Evolutionary conservation across 2,888 invertebrate genomes (phyloP), one percentile per base, ranked within the genome.

Genomic region (Timema podura): DNA sequence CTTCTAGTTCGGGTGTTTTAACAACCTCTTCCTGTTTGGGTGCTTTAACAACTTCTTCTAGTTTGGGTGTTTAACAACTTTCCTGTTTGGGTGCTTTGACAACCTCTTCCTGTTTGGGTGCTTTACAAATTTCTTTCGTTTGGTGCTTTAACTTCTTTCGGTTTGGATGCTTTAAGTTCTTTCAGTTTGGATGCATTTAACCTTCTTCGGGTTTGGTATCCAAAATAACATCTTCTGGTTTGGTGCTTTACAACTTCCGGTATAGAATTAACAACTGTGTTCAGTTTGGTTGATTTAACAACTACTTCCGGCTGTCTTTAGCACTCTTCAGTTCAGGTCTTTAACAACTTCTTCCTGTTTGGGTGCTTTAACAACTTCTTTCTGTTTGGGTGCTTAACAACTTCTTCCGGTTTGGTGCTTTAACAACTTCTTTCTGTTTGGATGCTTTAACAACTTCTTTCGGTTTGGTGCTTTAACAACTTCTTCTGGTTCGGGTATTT

Each of bases 261-360:
- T 59, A 44, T 59, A 30, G n/a, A n/a, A n/a, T n/a, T n/a, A 47
- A 46, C 15, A 6, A 66, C 64, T 47, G 1, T 3, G 1, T 65
- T 45, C 8, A 68, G 30, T 13, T 48, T 59, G 11, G 15, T 44
- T 11, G 16, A 69, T 16, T 47, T 59, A 47, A 45, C 7, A 44
- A 9, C 13, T 45, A 1, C n/a, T 44, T 64, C 13, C 3, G 48
- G 64, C 65, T 54, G 48, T 61, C 15, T 68, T 16, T 49, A 64
- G 64, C 68, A 51, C 72, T 70, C 66, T 69, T 68, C 46, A 72
- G 73, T 13, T 71, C 69, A 67, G 64, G n/a, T n/a, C 59, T 16
- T 47, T 59, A 47, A 45, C 7, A 44, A 9, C 13, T 45, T 9
- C n/a, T 44, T 64, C 13, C 3, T 0, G 11, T 45, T 64, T 64